Base-by-base conservation (phyloP, 2,888 invertebrate genomes). In the Pammene aurita region DNA sequence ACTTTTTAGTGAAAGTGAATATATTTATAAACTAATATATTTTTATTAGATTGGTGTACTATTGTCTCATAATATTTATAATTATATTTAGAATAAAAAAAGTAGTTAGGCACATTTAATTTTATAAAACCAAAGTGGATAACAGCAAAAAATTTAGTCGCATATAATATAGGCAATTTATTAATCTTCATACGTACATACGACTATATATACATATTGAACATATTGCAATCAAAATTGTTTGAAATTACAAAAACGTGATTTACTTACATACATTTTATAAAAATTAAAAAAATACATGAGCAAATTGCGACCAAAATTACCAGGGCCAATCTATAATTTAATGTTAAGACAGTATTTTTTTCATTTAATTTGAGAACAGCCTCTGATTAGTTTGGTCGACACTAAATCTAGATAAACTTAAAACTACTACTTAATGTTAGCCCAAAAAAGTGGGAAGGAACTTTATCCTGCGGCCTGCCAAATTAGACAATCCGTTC, bases 381-480 rank as follows among this genome's bases (percentile, higher is more conserved):
- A 26, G 9, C 18, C 10, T 26, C 13, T 7, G 10, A 52, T 62
- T 9, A 48, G 61, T 61, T 13, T 46, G 48, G 7, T 38, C 48
- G n/a, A 26, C 18, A 0, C 11, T 10, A 18, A 62, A 62, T n/a
- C 61, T 50, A 50, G 0, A 26, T 41, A 38, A 13, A 16, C 50
- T 62, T 41, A 52, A 52, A 38, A 50, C 16, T 52, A 41, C n/a
- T 13, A 2, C 56, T 44, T 64, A 54, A 42, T 16, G n/a, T 84
- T 84, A 89, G 61, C 92, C 92, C 50, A 84, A 80, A 88, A 89
- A 92, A 7, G 90, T 83, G 2, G 92, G 92, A 10, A 92, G 80
- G 69, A 90, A 87, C 77, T 89, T 92, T 54, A 92, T 92, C 77
- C 89, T 88, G 68, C 92, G 83, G 7, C 88, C 88, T 52, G 80